These are phyloP conservation scores for Cheiracanthium punctorium DNA, from an alignment of 2,888 invertebrate species.

Conservation along the genomic window DNA sequence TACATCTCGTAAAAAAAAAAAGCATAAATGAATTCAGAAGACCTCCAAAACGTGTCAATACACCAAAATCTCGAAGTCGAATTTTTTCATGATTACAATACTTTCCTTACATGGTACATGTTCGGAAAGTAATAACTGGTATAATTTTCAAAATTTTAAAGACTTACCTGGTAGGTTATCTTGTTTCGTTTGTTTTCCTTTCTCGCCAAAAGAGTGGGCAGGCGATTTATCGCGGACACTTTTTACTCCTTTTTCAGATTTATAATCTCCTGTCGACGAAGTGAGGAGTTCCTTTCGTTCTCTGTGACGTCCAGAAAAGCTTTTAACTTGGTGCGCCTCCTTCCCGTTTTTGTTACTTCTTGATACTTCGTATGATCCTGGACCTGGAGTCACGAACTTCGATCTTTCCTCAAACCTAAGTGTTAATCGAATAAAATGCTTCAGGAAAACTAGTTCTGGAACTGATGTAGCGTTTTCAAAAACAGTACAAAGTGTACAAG, in stretches of 20 bases:
- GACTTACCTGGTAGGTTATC: constrained; percentile 52
- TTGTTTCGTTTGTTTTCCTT: constrained; percentile 82
- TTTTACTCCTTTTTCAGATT: constrained; percentile 43
- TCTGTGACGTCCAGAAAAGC: constrained; percentile 87
- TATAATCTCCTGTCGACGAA: constrained; percentile 60
- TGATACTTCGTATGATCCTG: constrained; percentile 91
- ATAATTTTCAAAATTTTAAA: no score
- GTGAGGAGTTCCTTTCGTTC: constrained; percentile 79
- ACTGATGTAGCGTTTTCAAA: no score
- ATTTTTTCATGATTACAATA: no score
- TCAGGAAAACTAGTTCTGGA: no score
- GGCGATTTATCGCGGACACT: constrained; percentile 81
- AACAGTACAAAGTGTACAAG: no score
- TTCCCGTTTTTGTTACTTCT: constrained; percentile 88
- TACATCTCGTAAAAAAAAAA: no score
- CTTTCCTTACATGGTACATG: no score
- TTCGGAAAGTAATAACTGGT: no score
- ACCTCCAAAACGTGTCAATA: no score
- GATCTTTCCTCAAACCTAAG: constrained; percentile 78
- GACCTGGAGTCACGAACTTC: constrained; percentile 86
- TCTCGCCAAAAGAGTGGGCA: constrained; percentile 86
- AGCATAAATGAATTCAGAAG: no score
- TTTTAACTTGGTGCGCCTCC: constrained; percentile 85
- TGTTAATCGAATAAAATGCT: no score
- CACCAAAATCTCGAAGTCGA: no score